Evolutionary conservation across 1,140 invertebrate genomes (phyloP).

Genomic region (Bombus superbus): DNA sequence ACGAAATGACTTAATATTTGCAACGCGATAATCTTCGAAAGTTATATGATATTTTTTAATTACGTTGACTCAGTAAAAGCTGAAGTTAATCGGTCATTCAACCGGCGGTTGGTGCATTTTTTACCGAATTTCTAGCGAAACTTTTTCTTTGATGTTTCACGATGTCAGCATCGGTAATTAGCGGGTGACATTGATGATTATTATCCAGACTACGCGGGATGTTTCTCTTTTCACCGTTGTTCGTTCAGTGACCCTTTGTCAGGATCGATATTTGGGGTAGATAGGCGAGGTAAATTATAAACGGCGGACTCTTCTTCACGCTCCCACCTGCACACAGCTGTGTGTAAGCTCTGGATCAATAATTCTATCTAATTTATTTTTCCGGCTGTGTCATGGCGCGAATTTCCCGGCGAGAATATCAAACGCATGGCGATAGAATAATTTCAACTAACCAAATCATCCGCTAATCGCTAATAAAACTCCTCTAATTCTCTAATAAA

Average conservation of each 20-base stretch:
- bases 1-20: background rate
- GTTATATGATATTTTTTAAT: background rate
- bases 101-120: background rate
- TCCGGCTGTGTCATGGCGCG: background rate
- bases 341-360: conserved; percentile 45
- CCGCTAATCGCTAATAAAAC: background rate
- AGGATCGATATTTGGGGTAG: conserved; percentile 54
- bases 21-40: background rate
- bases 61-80: background rate
- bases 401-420: conserved; percentile 1
- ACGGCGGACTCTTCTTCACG: conserved; percentile 46
- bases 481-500: too few relatives aligned
- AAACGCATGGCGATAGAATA: background rate
- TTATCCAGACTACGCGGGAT: background rate
- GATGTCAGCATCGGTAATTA: background rate
- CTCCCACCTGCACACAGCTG: conserved; percentile 38
- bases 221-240: conserved; percentile 35
- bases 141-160: background rate
- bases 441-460: background rate
- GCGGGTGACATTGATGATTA: conserved; percentile 25
- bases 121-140: too few relatives aligned
- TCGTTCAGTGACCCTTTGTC: conserved; percentile 49
- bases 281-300: conserved; percentile 59
- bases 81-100: background rate
- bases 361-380: conserved; percentile 56